Evolutionary conservation across 2,888 invertebrate species (phyloP).

Genomic region (Pelosia muscerda): DNA sequence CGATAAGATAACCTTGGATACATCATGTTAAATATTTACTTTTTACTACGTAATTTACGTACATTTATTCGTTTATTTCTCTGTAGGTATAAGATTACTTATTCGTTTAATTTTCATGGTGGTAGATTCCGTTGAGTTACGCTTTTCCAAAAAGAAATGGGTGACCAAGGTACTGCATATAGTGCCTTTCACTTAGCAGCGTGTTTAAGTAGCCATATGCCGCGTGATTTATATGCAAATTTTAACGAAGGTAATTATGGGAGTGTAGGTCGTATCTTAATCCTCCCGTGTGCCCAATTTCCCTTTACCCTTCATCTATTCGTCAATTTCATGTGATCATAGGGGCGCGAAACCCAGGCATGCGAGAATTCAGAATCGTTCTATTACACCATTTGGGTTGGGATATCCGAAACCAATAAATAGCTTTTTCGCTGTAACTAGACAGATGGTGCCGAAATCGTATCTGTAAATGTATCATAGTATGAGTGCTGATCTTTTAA

Average conservation of each 20-base stretch:
- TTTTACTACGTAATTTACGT: conserved; percentile 32
- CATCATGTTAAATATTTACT: conserved; percentile 51
- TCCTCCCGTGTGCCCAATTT: background rate
- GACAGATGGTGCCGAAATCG: background rate
- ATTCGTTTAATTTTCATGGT: background rate
- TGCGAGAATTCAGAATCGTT: background rate
- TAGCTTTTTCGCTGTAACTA: background rate
- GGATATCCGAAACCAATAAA: conserved; percentile 5
- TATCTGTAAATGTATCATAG: background rate
- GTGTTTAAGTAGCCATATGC: background rate
- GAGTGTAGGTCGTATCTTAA: background rate
- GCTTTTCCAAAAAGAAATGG: background rate
- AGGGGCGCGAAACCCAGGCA: background rate
- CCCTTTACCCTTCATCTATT: background rate
- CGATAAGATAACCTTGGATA: conserved; percentile 60
- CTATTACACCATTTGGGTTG: background rate
- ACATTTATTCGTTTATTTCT: conserved; percentile 6
- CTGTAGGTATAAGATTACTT: background rate
- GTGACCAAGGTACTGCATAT: background rate
- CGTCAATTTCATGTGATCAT: background rate
- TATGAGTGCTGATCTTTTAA: background rate
- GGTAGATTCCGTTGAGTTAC: background rate
- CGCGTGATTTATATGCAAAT: background rate
- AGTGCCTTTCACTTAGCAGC: background rate
- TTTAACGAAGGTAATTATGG: background rate